phyloP scores from a whole-genome alignment of 2,888 invertebrate genomes.

The Pristionchus japonicus region DNA sequence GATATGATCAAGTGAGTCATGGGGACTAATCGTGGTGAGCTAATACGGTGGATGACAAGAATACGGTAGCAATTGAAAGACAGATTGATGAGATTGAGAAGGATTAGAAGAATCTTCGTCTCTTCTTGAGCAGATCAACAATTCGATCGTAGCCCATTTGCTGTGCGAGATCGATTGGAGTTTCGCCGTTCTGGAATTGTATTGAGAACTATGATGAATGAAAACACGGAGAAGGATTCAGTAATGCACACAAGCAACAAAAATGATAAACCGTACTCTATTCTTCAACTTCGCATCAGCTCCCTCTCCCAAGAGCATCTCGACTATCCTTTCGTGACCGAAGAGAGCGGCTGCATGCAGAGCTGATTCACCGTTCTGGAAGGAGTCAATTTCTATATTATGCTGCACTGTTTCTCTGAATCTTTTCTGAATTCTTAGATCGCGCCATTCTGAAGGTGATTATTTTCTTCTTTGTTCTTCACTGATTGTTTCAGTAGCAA shows the following conservation, averaged over 20 bases:
- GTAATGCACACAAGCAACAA: no score
- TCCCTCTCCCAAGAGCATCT: conserved; percentile 84
- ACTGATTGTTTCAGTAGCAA: no score
- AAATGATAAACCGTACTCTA: no score
- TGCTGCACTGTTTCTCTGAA: background rate
- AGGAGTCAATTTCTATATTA: background rate
- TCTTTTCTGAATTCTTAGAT: no score
- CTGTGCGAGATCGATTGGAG: conserved; percentile 58
- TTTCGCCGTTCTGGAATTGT: conserved; percentile 56
- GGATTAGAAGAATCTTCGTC: conserved; percentile 28
- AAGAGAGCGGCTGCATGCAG: conserved; percentile 92
- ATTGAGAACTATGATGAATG: background rate
- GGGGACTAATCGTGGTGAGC: background rate
- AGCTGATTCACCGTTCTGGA: conserved; percentile 90
- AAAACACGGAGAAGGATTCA: background rate
- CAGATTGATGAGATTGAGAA: background rate
- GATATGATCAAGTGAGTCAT: background rate
- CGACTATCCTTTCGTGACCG: conserved; percentile 86
- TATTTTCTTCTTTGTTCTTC: no score
- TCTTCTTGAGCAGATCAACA: conserved; percentile 50
- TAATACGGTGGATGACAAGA: conserved; percentile 8
- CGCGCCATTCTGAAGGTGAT: no score
- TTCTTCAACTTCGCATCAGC: conserved; percentile 83
- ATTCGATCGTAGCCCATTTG: conserved; percentile 62
- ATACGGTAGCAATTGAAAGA: conserved; percentile 6